Base-by-base conservation (phyloP, 2,888 invertebrate species). In the Atherix ibis region DNA sequence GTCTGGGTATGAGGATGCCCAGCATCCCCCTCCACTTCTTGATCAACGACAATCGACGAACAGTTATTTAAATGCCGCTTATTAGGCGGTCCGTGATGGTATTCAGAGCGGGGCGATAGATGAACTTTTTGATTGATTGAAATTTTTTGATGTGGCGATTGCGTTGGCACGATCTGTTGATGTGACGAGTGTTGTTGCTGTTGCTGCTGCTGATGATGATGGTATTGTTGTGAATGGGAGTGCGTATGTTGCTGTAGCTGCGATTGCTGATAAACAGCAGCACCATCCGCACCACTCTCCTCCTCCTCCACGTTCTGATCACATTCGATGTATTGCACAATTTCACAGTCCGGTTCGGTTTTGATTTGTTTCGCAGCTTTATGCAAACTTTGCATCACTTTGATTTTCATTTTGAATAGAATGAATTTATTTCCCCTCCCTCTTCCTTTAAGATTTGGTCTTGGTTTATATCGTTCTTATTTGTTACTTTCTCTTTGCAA, bases 71-170 rank as follows among this genome's bases (percentile, higher is more conserved):
- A 6, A 10, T 4, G 24, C 24, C 12, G 5, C 25, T 25, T 10
- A 6, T 25, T 10, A 9, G 4, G 26, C 15, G 12, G 28, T 9
- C 8, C 12, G 15, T 41, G 44, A 37, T 54, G 52, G 40, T 52
- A 56, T 34, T 58, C 57, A 2, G 54, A 48, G 6, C 58, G 52
- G 1, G 58, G 58, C 8, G 58, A 54, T 17, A 58, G 43, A 22
- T 56, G 55, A 14, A 58, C 53, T 40, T 58, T 58, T 39, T 58
- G 58, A 5, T 49, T 45, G 26, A n/a, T n/a, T n/a, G n/a, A n/a
- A n/a, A n/a, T n/a, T n/a, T n/a, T n/a, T n/a, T n/a, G n/a, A n/a
- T n/a, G n/a, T n/a, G n/a, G n/a, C n/a, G n/a, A n/a, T n/a, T n/a
- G n/a, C n/a, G n/a, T n/a, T n/a, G n/a, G n/a, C n/a, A n/a, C n/a